These are phyloP conservation scores for Paracanthobrama guichenoti DNA, from an alignment of 2,113 vertebrate genomes.

Conservation along the genomic window DNA sequence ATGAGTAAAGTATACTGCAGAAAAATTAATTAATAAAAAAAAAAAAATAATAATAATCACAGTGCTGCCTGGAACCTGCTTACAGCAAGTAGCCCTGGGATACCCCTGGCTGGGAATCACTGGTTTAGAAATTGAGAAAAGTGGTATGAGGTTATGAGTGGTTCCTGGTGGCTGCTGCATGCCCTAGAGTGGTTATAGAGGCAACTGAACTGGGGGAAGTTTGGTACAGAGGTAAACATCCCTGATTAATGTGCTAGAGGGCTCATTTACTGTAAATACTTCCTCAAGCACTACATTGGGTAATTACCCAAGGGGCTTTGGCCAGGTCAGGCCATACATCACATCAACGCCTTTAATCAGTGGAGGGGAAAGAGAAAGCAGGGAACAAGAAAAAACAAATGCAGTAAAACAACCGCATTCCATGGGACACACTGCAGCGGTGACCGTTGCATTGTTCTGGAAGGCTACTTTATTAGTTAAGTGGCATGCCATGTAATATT, in stretches of 20 bases:
- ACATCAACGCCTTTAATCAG: constrained; percentile 52
- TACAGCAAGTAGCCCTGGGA: neutral
- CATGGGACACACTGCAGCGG: constrained; percentile 37
- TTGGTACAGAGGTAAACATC: constrained; percentile 41
- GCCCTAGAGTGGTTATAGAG: neutral
- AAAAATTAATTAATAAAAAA: neutral
- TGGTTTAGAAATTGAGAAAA: neutral
- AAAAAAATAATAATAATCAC: neutral
- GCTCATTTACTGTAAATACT: constrained; percentile 58
- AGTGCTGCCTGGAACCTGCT: neutral
- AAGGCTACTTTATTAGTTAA: neutral
- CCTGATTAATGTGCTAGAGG: constrained; percentile 53
- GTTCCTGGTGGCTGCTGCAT: neutral
- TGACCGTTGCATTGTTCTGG: constrained; percentile 2
- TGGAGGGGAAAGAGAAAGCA: constrained; percentile 32
- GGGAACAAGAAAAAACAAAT: constrained; percentile 59
- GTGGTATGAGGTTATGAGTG: neutral
- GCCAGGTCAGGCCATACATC: constrained; percentile 57
- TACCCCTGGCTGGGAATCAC: neutral
- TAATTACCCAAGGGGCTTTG: constrained; percentile 59
- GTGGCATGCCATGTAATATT: neutral
- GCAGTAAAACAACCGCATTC: constrained; percentile 36
- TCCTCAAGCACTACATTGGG: constrained; percentile 53
- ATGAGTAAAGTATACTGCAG: neutral
- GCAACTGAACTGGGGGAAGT: constrained; percentile 32